Evolutionary conservation across 1,140 invertebrate species (phyloP).

Genomic region (Lycorma delicatula): DNA sequence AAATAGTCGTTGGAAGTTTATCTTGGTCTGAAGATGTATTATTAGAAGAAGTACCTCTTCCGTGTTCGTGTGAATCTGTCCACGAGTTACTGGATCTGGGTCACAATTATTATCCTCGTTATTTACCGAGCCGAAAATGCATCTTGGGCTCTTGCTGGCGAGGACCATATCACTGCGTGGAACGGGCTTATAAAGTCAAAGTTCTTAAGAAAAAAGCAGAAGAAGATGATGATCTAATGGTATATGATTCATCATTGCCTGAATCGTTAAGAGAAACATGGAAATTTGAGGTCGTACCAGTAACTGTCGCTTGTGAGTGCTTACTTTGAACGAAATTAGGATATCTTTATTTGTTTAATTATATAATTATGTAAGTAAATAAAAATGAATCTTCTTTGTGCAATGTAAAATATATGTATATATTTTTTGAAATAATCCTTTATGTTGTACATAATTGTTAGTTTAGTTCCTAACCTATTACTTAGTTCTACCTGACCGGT

Average conservation of each 20-base stretch:
- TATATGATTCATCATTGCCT: background rate
- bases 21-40: background rate
- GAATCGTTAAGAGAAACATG: background rate
- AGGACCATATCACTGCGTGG: constrained; percentile 9
- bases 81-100: constrained; percentile 8
- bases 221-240: background rate
- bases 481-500: too few relatives aligned
- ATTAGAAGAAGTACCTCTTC: background rate
- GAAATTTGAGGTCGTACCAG: constrained; percentile 3
- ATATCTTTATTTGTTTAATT: too few relatives aligned
- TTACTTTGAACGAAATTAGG: background rate
- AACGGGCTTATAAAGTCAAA: constrained; percentile 7
- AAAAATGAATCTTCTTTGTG: too few relatives aligned
- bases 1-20: too few relatives aligned
- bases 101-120: constrained; percentile 10
- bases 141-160: background rate
- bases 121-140: constrained; percentile 10
- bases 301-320: constrained; percentile 8
- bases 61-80: constrained; percentile 6
- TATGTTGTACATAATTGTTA: too few relatives aligned
- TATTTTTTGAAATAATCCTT: too few relatives aligned
- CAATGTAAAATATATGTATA: too few relatives aligned
- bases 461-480: too few relatives aligned
- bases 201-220: constrained; percentile 3
- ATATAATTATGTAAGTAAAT: too few relatives aligned